Conservation (phyloP, 2,888 invertebrate genomes). For the Patella ulyssiponensis region DNA sequence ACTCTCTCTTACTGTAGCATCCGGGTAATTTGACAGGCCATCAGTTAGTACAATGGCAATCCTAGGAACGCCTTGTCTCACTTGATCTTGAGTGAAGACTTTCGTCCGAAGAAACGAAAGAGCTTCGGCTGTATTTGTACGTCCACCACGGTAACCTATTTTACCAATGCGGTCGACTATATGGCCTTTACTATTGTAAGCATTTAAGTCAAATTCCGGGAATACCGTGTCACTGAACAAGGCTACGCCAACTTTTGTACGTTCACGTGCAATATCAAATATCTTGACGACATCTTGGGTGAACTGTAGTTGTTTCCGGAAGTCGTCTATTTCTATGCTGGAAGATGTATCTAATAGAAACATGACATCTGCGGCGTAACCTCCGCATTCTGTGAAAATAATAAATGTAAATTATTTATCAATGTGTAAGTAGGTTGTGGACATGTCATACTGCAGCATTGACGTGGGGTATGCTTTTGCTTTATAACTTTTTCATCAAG, state of each 20-base stretch:
- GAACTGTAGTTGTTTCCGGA: slow-evolving; percentile 42
- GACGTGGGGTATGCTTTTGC: too few relatives aligned
- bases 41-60: slow-evolving; percentile 47
- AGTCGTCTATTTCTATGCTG: slow-evolving; percentile 43
- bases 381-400: slow-evolving; percentile 27
- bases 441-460: too few relatives aligned
- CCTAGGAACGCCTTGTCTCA: slow-evolving; percentile 7
- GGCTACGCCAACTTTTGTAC: slow-evolving; percentile 41
- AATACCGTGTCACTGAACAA: slow-evolving; percentile 32
- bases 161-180: neutral
- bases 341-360: slow-evolving; percentile 36
- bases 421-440: too few relatives aligned
- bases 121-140: slow-evolving; percentile 44
- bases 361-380: slow-evolving; percentile 34
- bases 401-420: too few relatives aligned
- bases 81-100: slow-evolving; percentile 11
- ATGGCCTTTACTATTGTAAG: slow-evolving; percentile 24
- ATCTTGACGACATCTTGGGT: slow-evolving; percentile 39
- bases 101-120: slow-evolving; percentile 28
- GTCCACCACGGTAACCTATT: slow-evolving; percentile 25
- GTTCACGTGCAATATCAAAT: slow-evolving; percentile 37
- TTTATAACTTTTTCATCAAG: too few relatives aligned
- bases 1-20: slow-evolving; percentile 30
- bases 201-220: slow-evolving; percentile 36
- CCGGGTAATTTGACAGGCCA: slow-evolving; percentile 42